Percentiles rank a stretch among this genome's conserved stretches.
Evolutionary conservation across 2,888 invertebrate species (phyloP).

Genomic region (Cephus sareptanus): DNA sequence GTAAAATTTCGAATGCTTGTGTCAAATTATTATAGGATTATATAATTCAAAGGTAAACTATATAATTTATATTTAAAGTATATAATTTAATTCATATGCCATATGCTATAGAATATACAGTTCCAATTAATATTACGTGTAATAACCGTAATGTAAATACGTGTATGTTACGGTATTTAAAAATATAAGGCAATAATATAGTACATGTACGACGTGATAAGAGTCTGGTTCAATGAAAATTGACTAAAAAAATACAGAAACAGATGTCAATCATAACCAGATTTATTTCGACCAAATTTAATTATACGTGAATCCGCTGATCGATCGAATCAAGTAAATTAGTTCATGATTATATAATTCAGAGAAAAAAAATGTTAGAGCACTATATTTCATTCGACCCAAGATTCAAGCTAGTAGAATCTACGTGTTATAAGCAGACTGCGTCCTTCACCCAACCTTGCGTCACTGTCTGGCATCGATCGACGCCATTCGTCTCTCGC

Average conservation of each 20-base stretch:
- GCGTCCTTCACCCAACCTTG: conserved; percentile 1
- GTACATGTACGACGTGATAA: neutral
- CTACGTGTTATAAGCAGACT: neutral
- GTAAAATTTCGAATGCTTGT: neutral
- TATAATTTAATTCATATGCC: too few species aligned
- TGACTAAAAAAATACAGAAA: neutral
- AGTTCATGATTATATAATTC: too few species aligned
- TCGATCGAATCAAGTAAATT: too few species aligned
- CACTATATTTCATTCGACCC: too few species aligned
- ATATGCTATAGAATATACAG: neutral
- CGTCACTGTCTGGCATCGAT: conserved; percentile 20
- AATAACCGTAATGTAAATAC: neutral
- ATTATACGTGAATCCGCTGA: too few species aligned
- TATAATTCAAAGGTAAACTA: neutral
- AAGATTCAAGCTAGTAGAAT: neutral
- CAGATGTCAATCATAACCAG: too few species aligned
- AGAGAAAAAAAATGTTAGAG: too few species aligned
- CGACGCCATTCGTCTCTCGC: conserved; percentile 7
- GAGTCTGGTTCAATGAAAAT: neutral
- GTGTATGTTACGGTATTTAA: neutral
- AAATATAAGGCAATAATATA: neutral
- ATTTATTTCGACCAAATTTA: too few species aligned
- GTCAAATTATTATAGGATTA: neutral
- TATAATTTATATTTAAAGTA: too few species aligned
- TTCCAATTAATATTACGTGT: neutral